phyloP scores from a whole-genome alignment of 2,888 invertebrate genomes.

The Calliphora vomitoria region DNA sequence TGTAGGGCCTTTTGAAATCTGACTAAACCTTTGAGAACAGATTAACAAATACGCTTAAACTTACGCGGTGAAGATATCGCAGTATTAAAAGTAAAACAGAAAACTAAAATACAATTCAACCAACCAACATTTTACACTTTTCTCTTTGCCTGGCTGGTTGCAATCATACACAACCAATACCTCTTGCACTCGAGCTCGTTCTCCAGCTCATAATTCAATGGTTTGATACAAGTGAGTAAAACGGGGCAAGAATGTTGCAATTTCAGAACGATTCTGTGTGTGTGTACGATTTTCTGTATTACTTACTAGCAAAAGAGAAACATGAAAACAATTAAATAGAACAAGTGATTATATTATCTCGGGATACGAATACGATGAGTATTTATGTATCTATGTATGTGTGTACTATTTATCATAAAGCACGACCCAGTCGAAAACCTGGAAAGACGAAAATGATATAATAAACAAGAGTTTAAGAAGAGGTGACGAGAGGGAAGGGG shows the following conservation, averaged over 20 bases:
- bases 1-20: no score
- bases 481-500: background rate
- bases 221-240: conserved; percentile 15
- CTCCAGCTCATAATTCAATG: background rate
- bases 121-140: background rate
- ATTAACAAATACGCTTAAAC: background rate
- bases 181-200: background rate
- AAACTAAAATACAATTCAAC: no score
- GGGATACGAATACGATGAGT: conserved; percentile 24
- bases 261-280: background rate
- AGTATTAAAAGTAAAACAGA: no score
- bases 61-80: no score
- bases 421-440: background rate
- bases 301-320: conserved; percentile 39
- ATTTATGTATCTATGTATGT: background rate
- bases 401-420: conserved; percentile 27
- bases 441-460: background rate
- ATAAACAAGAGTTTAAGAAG: background rate
- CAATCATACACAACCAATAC: no score
- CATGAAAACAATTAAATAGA: conserved; percentile 66
- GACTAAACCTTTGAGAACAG: no score
- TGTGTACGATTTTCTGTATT: background rate
- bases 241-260: background rate
- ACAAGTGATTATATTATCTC: conserved; percentile 67
- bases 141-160: background rate